A percentile compares a stretch with the other conserved stretches of the same genome.
These are phyloP conservation scores for Stramonita haemastoma DNA, from an alignment of 2,888 invertebrate genomes.

Conservation along the genomic window DNA sequence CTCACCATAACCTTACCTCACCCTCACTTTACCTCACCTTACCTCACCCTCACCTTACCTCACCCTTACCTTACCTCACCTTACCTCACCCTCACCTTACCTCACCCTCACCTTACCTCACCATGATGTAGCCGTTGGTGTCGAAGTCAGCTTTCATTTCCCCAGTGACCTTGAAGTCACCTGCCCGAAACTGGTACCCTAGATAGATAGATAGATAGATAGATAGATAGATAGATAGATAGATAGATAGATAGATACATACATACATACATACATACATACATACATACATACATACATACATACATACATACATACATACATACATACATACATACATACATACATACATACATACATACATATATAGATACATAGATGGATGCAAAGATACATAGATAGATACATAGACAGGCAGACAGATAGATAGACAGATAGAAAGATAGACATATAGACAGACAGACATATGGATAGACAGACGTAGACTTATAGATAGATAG, in stretches of 20 bases:
- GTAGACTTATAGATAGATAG: neutral
- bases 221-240: neutral
- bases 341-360: slow-evolving; percentile 3
- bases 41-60: too few relatives aligned
- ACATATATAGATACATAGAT: neutral
- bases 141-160: slow-evolving; percentile 56
- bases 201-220: too few relatives aligned
- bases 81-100: neutral
- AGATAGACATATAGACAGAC: neutral
- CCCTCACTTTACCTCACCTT: too few relatives aligned
- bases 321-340: neutral
- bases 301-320: neutral
- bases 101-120: slow-evolving; percentile 31
- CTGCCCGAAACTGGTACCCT: neutral
- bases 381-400: neutral
- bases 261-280: neutral
- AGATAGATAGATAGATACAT: neutral
- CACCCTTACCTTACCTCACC: neutral
- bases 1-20: too few relatives aligned
- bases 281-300: neutral
- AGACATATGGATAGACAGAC: neutral
- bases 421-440: neutral
- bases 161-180: slow-evolving; percentile 55
- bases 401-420: neutral
- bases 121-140: slow-evolving; percentile 57